Evolutionary conservation across 92 coral and sea anemone species (phyloP), one percentile per base, ranked within the genome.

Genomic region (Scolanthus callimorphus): DNA sequence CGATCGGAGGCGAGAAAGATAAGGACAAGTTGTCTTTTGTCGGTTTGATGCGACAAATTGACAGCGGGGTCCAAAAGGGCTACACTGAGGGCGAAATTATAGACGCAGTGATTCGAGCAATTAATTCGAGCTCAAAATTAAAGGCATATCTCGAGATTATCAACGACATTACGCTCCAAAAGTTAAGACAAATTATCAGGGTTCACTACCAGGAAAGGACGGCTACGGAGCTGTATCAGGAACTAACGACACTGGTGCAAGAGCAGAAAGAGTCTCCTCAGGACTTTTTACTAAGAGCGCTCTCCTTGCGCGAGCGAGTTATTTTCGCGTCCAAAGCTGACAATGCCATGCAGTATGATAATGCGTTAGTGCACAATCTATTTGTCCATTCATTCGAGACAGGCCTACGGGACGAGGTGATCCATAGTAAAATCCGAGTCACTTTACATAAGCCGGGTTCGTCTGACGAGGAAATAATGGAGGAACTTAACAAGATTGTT

Each of bases 391-490:
- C 65, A 4, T 48, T 60, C 11, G 71, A 69, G 30, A 77, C 78
- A 17, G 78, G 78, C 12, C 44, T 61, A 12, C 71, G 60, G 41
- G 82, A 74, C 3, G 76, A 74, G 47, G 43, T 67, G 21, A 65
- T 74, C 43, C 63, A 68, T 39, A 75, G 52, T 34, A 75, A 75
- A 31, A 43, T 75, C 24, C 38, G 77, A 46, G 29, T 54, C 25
- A 54, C 65, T 9, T 49, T 65, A 57, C 82, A 68, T 22, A 68
- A 75, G 27, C 22, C 66, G 25, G 69, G 52, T 12, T 3, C 47
- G 25, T 37, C 77, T 11, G 77, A 75, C 20, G 82, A 75, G 13
- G 76, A 49, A 49, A 46, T 67, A 24, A 75, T 75, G 82, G 77
- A 29, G 67, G 13, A 57, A 24, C 55, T 67, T 1, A 75, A 75